Conservation (phyloP, 2,797 vertebrate genomes). For the Centroberyx gerrardi region DNA sequence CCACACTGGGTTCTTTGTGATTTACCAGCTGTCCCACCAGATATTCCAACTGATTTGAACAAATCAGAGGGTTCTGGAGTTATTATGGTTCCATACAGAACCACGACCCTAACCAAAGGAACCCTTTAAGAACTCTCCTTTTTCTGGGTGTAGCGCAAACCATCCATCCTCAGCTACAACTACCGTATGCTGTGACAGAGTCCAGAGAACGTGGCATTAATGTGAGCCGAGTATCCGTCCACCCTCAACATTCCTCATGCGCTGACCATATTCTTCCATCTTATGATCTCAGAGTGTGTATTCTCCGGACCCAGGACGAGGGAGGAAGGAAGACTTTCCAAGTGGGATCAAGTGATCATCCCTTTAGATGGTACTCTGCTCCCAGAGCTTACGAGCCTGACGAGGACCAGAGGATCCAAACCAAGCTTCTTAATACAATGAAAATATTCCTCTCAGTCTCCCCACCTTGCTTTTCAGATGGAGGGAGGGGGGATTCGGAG, state of each 20-base stretch:
- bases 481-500: slow-evolving; percentile 29
- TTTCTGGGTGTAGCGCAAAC: too few species aligned
- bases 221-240: slow-evolving; percentile 43
- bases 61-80: too few species aligned
- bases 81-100: too few species aligned
- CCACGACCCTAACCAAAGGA: neutral
- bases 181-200: slow-evolving; percentile 6
- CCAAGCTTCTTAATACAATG: slow-evolving; percentile 55
- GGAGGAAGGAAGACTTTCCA: slow-evolving; percentile 65
- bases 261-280: slow-evolving; percentile 61
- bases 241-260: slow-evolving; percentile 44
- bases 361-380: slow-evolving; percentile 43
- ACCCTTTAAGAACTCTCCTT: too few species aligned
- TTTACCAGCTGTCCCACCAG: too few species aligned
- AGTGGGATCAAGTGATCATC: slow-evolving; percentile 61
- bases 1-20: too few species aligned
- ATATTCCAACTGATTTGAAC: too few species aligned
- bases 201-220: slow-evolving; percentile 29
- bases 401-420: slow-evolving; percentile 48
- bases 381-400: slow-evolving; percentile 54
- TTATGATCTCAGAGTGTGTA: slow-evolving; percentile 52
- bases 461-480: slow-evolving; percentile 48
- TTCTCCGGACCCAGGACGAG: slow-evolving; percentile 35
- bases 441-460: slow-evolving; percentile 59
- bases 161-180: neutral